A percentile compares a stretch with the other conserved stretches of the same genome.
phyloP scores from a whole-genome alignment of 2,888 invertebrate genomes.

The Capitulum mitella region DNA sequence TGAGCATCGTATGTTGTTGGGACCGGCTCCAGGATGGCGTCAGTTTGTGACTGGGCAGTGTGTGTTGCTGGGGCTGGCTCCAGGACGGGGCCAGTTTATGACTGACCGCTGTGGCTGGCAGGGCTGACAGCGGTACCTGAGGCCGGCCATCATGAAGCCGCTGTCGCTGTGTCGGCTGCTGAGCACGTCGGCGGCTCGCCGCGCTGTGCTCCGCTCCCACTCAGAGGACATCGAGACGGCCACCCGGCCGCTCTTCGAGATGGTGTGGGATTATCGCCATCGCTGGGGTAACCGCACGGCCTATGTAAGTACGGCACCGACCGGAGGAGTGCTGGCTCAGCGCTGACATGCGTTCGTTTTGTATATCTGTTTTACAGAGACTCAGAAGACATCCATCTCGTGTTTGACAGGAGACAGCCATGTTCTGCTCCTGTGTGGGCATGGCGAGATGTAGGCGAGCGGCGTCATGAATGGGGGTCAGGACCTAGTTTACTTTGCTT shows the following conservation, averaged over 20 bases:
- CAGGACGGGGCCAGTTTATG: too few relatives aligned
- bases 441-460: neutral
- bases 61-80: too few relatives aligned
- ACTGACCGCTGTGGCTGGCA: too few relatives aligned
- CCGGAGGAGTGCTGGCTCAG: neutral
- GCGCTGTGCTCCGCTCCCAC: neutral
- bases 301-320: neutral
- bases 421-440: neutral
- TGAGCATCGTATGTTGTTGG: too few relatives aligned
- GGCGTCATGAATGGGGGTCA: too few relatives aligned
- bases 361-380: too few relatives aligned
- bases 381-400: too few relatives aligned
- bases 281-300: neutral
- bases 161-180: neutral
- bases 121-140: too few relatives aligned
- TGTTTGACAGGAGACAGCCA: too few relatives aligned
- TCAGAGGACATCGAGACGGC: neutral
- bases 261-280: neutral
- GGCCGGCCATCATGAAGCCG: neutral
- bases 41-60: too few relatives aligned
- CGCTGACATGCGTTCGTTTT: neutral
- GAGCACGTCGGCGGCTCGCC: neutral
- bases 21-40: too few relatives aligned
- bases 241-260: neutral
- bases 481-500: too few relatives aligned